Conservation (phyloP, 2,797 vertebrate species). For the Gadopsis marmoratus region DNA sequence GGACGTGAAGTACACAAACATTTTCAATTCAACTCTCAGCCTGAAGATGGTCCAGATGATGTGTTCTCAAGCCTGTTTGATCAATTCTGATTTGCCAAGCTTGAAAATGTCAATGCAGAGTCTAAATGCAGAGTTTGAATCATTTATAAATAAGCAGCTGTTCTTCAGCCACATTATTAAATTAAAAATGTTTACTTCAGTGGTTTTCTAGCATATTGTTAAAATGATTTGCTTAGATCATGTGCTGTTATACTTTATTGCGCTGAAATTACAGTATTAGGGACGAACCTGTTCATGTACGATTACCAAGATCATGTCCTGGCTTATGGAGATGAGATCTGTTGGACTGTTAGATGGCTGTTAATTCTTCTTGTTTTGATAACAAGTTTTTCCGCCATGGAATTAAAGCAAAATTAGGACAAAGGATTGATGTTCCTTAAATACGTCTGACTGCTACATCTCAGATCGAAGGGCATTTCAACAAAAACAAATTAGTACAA, state of each 20-base stretch:
- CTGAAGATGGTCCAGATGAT: background rate
- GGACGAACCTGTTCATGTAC: background rate
- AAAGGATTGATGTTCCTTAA: background rate
- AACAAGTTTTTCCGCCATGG: background rate
- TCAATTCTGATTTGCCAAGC: background rate
- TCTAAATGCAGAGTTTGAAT: background rate
- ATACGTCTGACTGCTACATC: background rate
- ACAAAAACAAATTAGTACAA: slow-evolving; percentile 1
- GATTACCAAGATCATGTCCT: background rate
- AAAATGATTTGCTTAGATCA: background rate
- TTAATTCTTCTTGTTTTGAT: background rate
- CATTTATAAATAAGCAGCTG: background rate
- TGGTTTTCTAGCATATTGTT: background rate
- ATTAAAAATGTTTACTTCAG: background rate
- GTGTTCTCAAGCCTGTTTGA: background rate
- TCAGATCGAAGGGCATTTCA: background rate
- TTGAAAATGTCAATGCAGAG: background rate
- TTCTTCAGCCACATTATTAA: background rate
- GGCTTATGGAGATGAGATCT: background rate
- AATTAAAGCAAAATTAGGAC: background rate
- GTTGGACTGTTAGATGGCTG: background rate
- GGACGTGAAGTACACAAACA: background rate
- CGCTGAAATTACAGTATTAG: background rate
- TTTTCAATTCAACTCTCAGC: background rate
- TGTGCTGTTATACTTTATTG: background rate